These are phyloP conservation scores for Leptestheria dahalacensis DNA, from an alignment of 1,140 invertebrate genomes.

Conservation along the genomic window DNA sequence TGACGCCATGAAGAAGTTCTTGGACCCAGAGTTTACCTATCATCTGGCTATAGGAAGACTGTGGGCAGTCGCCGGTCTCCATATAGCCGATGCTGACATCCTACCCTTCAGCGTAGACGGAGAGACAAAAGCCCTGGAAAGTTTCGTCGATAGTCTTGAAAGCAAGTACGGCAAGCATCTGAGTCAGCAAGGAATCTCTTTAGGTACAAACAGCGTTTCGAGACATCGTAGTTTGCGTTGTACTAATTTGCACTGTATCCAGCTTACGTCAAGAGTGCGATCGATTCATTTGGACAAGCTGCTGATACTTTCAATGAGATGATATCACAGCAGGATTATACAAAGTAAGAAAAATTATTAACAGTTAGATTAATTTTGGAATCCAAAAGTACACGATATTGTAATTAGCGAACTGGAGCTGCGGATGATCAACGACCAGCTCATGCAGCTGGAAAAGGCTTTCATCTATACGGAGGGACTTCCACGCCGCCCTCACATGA, in stretches of 20 bases:
- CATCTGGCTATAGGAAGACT: conserved; percentile 18
- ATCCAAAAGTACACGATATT: neutral
- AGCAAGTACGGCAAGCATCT: conserved; percentile 7
- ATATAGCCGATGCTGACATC: conserved; percentile 15
- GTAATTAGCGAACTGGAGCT: conserved; percentile 23
- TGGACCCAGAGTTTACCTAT: conserved; percentile 24
- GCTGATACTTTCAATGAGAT: conserved; percentile 1
- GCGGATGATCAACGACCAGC: conserved; percentile 31
- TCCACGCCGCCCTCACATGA: conserved; percentile 20
- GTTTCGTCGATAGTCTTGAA: conserved; percentile 3
- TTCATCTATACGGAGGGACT: conserved; percentile 30
- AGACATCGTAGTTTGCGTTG: neutral
- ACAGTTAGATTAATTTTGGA: neutral
- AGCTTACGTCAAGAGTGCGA: conserved; percentile 9
- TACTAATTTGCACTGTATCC: neutral
- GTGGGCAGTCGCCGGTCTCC: conserved; percentile 18
- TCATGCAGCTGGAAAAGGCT: conserved; percentile 32
- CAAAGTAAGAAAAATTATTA: neutral
- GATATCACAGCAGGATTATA: neutral
- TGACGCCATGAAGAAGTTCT: conserved; percentile 22
- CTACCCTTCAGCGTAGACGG: conserved; percentile 6
- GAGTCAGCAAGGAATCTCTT: neutral
- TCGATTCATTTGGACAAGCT: neutral
- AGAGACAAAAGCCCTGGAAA: neutral
- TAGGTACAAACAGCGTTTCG: neutral